phyloP scores from a whole-genome alignment of 1,140 invertebrate genomes.

The Zaprionus gabonicus region DNA sequence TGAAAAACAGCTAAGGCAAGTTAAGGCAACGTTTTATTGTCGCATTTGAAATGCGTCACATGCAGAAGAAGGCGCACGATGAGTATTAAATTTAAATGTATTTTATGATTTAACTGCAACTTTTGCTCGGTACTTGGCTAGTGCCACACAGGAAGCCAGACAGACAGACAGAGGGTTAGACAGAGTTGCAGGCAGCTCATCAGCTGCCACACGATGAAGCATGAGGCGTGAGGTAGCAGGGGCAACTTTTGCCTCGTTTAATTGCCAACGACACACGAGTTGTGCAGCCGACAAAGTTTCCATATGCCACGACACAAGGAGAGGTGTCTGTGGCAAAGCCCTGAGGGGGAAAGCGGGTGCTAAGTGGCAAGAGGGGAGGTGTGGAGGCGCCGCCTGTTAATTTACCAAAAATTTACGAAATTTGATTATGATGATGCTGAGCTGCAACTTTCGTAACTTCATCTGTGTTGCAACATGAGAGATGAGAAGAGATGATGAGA shows the following conservation, averaged over 20 bases:
- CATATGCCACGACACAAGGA: slow-evolving; percentile 17
- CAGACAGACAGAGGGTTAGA: slow-evolving; percentile 3
- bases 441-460: slow-evolving; percentile 21
- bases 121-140: slow-evolving; percentile 1
- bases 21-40: slow-evolving; percentile 1
- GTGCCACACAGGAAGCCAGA: slow-evolving; percentile 36
- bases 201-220: slow-evolving; percentile 27
- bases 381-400: slow-evolving; percentile 20
- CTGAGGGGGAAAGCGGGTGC: neutral
- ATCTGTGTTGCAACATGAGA: slow-evolving; percentile 20
- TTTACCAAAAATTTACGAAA: slow-evolving; percentile 36
- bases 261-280: slow-evolving; percentile 48
- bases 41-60: slow-evolving; percentile 6
- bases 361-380: neutral
- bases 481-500: neutral
- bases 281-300: slow-evolving; percentile 37
- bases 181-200: slow-evolving; percentile 8
- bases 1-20: neutral
- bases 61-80: neutral
- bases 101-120: slow-evolving; percentile 2
- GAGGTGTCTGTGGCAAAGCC: slow-evolving; percentile 16
- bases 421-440: slow-evolving; percentile 39
- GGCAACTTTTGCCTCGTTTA: slow-evolving; percentile 46
- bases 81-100: slow-evolving; percentile 9
- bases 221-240: slow-evolving; percentile 22